A percentile compares a stretch with the other conserved stretches of the same genome.
phyloP scores from a whole-genome alignment of 1,140 invertebrate species.

The Thaumetopoea pityocampa region DNA sequence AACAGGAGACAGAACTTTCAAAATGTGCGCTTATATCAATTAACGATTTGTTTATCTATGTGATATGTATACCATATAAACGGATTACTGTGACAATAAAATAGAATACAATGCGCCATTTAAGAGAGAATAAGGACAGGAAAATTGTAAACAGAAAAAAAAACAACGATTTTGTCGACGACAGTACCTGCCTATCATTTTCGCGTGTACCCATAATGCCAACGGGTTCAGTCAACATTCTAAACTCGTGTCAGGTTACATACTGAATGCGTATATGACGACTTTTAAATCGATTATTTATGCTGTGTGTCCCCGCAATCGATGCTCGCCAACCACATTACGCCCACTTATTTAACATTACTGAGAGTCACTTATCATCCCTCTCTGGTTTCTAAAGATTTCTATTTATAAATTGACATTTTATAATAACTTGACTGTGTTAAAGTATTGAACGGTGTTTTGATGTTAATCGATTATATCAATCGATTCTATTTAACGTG shows the following conservation, averaged over 20 bases:
- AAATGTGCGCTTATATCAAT: too few relatives aligned
- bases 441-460: slow-evolving; percentile 8
- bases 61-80: too few relatives aligned
- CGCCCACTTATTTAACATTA: slow-evolving; percentile 37
- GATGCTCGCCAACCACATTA: slow-evolving; percentile 46
- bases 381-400: slow-evolving; percentile 35
- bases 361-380: slow-evolving; percentile 34
- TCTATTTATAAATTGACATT: slow-evolving; percentile 39
- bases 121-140: too few relatives aligned
- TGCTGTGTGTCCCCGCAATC: slow-evolving; percentile 36
- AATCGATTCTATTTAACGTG: too few relatives aligned
- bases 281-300: slow-evolving; percentile 63
- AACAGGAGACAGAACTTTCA: too few relatives aligned
- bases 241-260: slow-evolving; percentile 49
- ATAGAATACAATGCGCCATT: too few relatives aligned
- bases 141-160: too few relatives aligned
- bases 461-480: slow-evolving; percentile 6
- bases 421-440: slow-evolving; percentile 25
- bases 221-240: slow-evolving; percentile 30
- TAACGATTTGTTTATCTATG: too few relatives aligned
- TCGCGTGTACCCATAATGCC: slow-evolving; percentile 34
- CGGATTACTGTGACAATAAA: too few relatives aligned
- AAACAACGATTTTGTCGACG: slow-evolving; percentile 14
- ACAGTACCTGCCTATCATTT: slow-evolving; percentile 46
- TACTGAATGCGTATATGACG: slow-evolving; percentile 27